A percentile compares a stretch with the other conserved stretches of the same genome.
These are phyloP conservation scores for Anas bahamensis DNA, from an alignment of 2,797 vertebrate species.

Conservation along the genomic window DNA sequence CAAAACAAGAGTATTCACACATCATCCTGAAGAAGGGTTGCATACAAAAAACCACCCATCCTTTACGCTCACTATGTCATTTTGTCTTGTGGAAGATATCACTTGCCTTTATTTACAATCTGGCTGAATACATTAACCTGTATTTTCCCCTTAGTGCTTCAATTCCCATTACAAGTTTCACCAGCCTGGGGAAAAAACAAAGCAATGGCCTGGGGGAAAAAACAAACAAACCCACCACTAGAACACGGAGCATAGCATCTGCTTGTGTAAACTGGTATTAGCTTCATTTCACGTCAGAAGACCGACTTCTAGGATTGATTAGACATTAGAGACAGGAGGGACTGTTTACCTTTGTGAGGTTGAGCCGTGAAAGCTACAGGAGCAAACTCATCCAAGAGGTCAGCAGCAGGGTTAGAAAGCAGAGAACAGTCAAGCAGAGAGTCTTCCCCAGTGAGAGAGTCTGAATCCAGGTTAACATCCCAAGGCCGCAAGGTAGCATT, in stretches of 20 bases:
- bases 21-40: background rate
- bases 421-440: conserved; percentile 93
- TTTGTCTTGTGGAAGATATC: accelerated
- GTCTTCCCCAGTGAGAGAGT: conserved; percentile 91
- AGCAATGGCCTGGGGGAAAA: background rate
- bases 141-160: background rate
- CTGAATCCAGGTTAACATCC: conserved; percentile 77
- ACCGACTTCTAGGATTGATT: accelerated
- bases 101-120: background rate
- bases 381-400: conserved; percentile 90
- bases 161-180: background rate
- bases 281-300: accelerated
- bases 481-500: conserved; percentile 47
- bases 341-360: conserved; percentile 89
- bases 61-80: background rate
- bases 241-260: background rate
- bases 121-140: background rate
- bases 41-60: background rate
- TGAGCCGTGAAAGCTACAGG: conserved; percentile 87
- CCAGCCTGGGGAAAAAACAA: background rate
- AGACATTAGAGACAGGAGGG: background rate
- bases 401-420: conserved; percentile 89
- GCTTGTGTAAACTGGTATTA: background rate
- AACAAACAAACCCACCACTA: background rate
- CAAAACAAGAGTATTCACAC: background rate